phyloP scores from a whole-genome alignment of 2,113 vertebrate species.

The Eleginops maclovinus region DNA sequence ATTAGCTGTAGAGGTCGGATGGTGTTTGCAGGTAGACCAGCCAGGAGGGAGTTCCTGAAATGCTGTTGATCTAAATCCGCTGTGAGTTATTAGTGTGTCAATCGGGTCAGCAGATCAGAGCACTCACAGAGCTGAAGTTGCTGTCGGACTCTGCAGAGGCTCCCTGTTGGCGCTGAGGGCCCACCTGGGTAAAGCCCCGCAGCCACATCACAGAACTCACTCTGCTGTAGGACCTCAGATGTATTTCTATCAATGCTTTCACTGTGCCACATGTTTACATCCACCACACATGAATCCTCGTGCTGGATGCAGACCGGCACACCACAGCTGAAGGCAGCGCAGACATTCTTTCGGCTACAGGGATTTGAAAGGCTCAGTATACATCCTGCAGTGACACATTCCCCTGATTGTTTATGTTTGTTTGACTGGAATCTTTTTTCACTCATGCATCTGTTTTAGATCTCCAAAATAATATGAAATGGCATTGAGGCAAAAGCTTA shows the following conservation, averaged over 20 bases:
- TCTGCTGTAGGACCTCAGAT: conserved; percentile 53
- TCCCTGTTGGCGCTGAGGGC: conserved; percentile 37
- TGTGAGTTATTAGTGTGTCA: conserved; percentile 20
- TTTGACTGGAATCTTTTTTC: conserved; percentile 14
- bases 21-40: no score
- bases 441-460: neutral
- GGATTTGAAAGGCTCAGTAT: conserved; percentile 37
- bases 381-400: conserved; percentile 25
- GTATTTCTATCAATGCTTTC: conserved; percentile 57
- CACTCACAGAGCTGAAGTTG: neutral
- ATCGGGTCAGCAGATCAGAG: conserved; percentile 24
- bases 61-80: neutral
- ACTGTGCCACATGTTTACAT: conserved; percentile 59
- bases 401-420: conserved; percentile 23
- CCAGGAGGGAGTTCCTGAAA: no score
- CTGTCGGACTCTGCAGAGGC: conserved; percentile 50
- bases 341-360: conserved; percentile 47
- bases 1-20: no score
- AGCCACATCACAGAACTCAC: conserved; percentile 57
- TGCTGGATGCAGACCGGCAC: conserved; percentile 45
- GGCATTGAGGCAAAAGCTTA: neutral
- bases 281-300: conserved; percentile 27
- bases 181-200: conserved; percentile 65
- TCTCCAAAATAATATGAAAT: neutral
- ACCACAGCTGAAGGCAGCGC: conserved; percentile 49